Percentiles rank a stretch among this genome's conserved stretches.
Conservation (phyloP, 2,113 vertebrate genomes). For the Dromas ardeola region DNA sequence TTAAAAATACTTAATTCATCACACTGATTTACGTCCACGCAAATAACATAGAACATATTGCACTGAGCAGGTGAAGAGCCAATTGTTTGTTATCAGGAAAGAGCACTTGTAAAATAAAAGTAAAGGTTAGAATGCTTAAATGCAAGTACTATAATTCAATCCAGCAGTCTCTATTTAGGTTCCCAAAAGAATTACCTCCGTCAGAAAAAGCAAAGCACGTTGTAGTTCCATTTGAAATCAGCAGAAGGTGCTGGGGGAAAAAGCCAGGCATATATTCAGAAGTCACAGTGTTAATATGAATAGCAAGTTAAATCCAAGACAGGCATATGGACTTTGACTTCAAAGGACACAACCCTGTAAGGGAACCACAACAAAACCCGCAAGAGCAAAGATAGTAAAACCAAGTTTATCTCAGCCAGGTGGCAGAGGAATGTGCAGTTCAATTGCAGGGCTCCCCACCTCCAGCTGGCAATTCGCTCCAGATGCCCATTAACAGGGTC, state of each 20-base stretch:
- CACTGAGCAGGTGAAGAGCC: neutral
- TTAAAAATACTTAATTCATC: neutral
- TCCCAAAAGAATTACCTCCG: neutral
- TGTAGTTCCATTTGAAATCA: neutral
- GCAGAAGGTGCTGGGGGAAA: neutral
- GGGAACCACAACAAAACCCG: neutral
- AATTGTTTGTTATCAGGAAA: neutral
- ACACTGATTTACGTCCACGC: neutral
- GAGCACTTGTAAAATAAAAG: neutral
- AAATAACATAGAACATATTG: neutral
- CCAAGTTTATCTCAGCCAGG: neutral
- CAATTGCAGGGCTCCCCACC: neutral
- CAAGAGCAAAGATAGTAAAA: neutral
- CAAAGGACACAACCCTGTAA: neutral
- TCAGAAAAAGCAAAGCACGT: neutral
- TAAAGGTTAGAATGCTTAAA: neutral
- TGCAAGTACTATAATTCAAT: neutral
- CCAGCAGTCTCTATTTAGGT: neutral
- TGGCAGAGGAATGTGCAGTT: neutral
- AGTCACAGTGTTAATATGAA: neutral
- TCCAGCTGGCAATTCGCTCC: neutral
- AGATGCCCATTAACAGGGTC: neutral
- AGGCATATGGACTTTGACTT: neutral
- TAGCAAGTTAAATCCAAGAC: neutral
- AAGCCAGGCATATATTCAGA: neutral